Evolutionary conservation across 2,888 invertebrate species (phyloP).

Genomic region (Nemurella pictetii): DNA sequence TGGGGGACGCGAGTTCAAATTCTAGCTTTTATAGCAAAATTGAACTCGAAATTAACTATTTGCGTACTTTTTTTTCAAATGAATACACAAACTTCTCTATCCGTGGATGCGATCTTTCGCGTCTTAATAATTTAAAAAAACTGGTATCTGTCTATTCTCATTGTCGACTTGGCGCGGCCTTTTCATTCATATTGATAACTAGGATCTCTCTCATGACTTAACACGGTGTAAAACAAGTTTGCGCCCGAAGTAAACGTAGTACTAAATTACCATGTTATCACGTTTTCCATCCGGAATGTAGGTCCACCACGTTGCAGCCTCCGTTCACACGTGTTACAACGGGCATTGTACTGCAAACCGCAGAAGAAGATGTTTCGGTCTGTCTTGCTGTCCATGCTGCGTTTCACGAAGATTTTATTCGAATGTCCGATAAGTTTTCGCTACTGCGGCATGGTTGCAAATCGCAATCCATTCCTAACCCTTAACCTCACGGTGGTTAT

Average conservation of each 20-base stretch:
- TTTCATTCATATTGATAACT: slow-evolving; percentile 11
- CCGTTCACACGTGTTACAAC: neutral
- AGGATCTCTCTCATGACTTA: neutral
- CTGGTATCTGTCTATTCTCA: neutral
- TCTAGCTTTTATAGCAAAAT: too few species aligned
- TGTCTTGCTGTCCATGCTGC: too few species aligned
- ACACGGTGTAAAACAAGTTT: slow-evolving; percentile 25
- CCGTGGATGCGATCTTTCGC: too few species aligned
- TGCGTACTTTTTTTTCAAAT: too few species aligned
- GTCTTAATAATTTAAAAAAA: too few species aligned
- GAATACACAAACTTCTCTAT: too few species aligned
- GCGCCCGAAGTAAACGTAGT: neutral
- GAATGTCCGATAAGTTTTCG: neutral
- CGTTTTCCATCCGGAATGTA: slow-evolving; percentile 25
- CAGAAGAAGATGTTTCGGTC: slow-evolving; percentile 24
- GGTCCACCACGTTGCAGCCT: neutral
- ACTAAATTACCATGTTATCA: slow-evolving; percentile 24
- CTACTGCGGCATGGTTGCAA: too few species aligned
- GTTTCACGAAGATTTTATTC: neutral
- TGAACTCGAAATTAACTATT: too few species aligned
- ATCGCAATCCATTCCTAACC: neutral
- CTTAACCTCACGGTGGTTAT: too few species aligned
- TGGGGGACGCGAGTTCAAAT: too few species aligned
- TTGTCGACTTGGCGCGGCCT: neutral
- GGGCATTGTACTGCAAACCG: neutral